These are phyloP conservation scores for Drosophila melanosoma DNA, from an alignment of 2,888 invertebrate genomes.

Conservation along the genomic window DNA sequence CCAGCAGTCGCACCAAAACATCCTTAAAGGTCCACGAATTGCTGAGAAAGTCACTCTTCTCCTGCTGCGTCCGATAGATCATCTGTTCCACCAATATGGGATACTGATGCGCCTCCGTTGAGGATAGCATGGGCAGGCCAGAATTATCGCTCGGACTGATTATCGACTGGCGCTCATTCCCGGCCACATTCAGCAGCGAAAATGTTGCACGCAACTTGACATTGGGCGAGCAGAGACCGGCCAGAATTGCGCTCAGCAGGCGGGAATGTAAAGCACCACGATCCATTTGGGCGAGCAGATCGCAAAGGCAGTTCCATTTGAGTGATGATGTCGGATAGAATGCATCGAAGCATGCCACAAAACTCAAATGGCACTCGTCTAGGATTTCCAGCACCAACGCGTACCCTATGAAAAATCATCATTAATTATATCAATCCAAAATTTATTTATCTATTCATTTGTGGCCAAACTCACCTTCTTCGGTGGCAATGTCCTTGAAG, in stretches of 20 bases:
- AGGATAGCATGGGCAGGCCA: conserved; percentile 87
- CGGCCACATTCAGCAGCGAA: conserved; percentile 87
- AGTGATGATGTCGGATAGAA: conserved; percentile 97
- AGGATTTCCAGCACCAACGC: conserved; percentile 91
- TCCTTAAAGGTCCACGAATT: conserved; percentile 88
- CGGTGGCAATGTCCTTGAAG: conserved; percentile 84
- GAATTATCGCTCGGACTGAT: conserved; percentile 90
- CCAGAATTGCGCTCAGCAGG: conserved; percentile 91
- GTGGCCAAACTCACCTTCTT: conserved; percentile 77
- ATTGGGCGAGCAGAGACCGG: conserved; percentile 92
- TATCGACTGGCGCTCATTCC: conserved; percentile 85
- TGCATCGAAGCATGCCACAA: conserved; percentile 96
- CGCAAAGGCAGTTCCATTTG: conserved; percentile 97
- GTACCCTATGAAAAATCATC: conserved; percentile 81
- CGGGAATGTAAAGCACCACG: conserved; percentile 86
- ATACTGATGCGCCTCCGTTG: conserved; percentile 89
- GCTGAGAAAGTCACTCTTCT: conserved; percentile 84
- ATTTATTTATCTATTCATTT: background rate
- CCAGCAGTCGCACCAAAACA: conserved; percentile 92
- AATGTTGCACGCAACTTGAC: conserved; percentile 91
- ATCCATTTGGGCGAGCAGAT: conserved; percentile 90
- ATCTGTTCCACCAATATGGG: conserved; percentile 92
- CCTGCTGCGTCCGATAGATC: conserved; percentile 88
- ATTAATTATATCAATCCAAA: background rate
- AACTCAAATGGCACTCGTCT: conserved; percentile 95